phyloP scores from a whole-genome alignment of 1,140 invertebrate genomes.

The Dinoponera quadriceps region DNA sequence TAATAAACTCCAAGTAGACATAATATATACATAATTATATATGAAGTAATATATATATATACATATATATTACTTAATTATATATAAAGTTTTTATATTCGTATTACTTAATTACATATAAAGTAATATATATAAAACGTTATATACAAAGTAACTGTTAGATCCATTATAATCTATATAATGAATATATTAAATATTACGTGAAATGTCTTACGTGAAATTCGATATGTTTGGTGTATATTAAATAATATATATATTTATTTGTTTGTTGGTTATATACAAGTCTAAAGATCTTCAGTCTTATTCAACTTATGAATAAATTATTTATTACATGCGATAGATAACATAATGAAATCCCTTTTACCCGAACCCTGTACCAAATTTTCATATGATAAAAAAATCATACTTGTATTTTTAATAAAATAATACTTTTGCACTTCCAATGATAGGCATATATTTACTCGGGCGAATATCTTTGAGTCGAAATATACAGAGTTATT shows the following conservation, averaged over 20 bases:
- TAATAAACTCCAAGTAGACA: too few relatives aligned
- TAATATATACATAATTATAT: too few relatives aligned
- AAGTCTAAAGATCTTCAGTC: background rate
- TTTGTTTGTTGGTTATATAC: background rate
- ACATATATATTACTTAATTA: too few relatives aligned
- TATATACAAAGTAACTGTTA: background rate
- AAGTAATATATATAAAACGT: background rate
- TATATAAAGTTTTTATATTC: too few relatives aligned
- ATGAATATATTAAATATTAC: background rate
- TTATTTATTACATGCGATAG: conserved; percentile 19
- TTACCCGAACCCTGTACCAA: background rate
- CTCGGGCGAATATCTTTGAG: background rate
- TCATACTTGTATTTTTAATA: background rate
- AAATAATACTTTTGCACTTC: background rate
- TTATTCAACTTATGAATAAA: background rate
- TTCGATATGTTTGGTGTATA: background rate
- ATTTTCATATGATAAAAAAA: background rate
- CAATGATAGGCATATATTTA: background rate
- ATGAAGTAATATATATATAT: too few relatives aligned
- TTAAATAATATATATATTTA: background rate
- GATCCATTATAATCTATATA: background rate
- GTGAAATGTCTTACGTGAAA: background rate
- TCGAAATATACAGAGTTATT: background rate
- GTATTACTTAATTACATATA: too few relatives aligned
- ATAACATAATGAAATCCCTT: background rate